These are phyloP conservation scores for Prosapia bicincta DNA, from an alignment of 2,888 invertebrate genomes.

Conservation along the genomic window DNA sequence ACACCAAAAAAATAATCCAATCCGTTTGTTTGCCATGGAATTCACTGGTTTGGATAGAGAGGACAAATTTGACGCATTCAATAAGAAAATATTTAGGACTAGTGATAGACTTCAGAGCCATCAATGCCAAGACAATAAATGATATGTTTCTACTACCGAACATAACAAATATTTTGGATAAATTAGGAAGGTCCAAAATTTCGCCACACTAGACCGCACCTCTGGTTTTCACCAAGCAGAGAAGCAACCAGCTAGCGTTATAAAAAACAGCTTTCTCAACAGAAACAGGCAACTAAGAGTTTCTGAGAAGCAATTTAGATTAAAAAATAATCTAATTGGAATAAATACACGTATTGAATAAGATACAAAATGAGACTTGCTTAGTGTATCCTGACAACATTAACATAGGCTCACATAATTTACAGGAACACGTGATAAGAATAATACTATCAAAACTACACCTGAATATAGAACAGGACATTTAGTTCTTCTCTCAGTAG, in stretches of 20 bases:
- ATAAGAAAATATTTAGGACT: constrained; percentile 15
- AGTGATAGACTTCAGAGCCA: constrained; percentile 16
- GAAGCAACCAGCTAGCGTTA: constrained; percentile 16
- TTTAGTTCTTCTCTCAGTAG: too few relatives aligned
- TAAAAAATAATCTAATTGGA: constrained; percentile 14
- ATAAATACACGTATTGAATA: constrained; percentile 13
- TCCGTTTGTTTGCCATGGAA: constrained; percentile 16
- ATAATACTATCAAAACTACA: too few relatives aligned
- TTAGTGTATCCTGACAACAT: constrained; percentile 27
- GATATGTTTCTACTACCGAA: not conserved
- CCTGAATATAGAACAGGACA: too few relatives aligned
- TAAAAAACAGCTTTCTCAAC: constrained; percentile 26
- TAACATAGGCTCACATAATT: too few relatives aligned
- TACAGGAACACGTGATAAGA: too few relatives aligned
- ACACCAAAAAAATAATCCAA: constrained; percentile 23
- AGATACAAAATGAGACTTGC: constrained; percentile 9
- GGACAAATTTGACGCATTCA: constrained; percentile 14
- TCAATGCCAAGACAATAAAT: constrained; percentile 24
- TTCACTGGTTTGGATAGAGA: constrained; percentile 9
- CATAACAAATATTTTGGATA: not conserved
- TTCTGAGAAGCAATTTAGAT: constrained; percentile 20
- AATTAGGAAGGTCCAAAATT: constrained; percentile 23
- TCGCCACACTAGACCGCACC: constrained; percentile 12
- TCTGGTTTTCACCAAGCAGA: constrained; percentile 28
- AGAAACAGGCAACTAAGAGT: constrained; percentile 13